Evolutionary conservation across 92 coral and sea anemone genomes (phyloP), one percentile per base, ranked within the genome.

Genomic region (Epizoanthus rinbou): DNA sequence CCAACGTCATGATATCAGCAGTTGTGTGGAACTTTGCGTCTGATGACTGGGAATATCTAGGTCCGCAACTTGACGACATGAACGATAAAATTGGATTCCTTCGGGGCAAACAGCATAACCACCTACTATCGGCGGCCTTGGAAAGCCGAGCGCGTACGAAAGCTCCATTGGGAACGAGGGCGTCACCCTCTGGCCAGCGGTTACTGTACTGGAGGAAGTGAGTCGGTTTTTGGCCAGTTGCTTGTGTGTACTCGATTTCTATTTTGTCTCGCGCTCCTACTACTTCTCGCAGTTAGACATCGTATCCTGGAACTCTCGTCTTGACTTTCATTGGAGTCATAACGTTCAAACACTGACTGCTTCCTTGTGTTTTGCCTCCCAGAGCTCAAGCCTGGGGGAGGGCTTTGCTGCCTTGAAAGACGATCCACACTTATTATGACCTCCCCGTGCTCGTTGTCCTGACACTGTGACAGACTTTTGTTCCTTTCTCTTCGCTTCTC

Each of bases 201-300:
- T 43, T 41, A 78, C 41, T 62, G 70, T 11, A 78, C 82, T 5
- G 82, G 82, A 59, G 82, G 82, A 18, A 78, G 82, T n/a, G 71
- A 5, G 24, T 39, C 22, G 18, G 13, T 35, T 18, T 39, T 8
- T 1, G 82, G 16, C 71, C 71, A 62, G 11, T 22, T 47, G 54
- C 23, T 31, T 18, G 17, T 17, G n/a, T 47, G 23, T 25, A 57
- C 60, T 28, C 15, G 47, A 43, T 7, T 60, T 62, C 53, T 24
- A 24, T 24, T 60, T 14, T 2, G 33, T 63, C 65, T 63, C 16
- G 82, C 31, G 71, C 58, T 45, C 23, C 71, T 78, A 43, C 82
- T 78, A n/a, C 25, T 60, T 39, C 69, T 78, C 60, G 82, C 19
- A 0, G 70, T 63, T 24, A 78, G 47, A 37, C 70, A 13, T 11